Evolutionary conservation across 2,888 invertebrate genomes (phyloP), one percentile per base, ranked within the genome.

Genomic region (Cataglyphis altisquamis): DNA sequence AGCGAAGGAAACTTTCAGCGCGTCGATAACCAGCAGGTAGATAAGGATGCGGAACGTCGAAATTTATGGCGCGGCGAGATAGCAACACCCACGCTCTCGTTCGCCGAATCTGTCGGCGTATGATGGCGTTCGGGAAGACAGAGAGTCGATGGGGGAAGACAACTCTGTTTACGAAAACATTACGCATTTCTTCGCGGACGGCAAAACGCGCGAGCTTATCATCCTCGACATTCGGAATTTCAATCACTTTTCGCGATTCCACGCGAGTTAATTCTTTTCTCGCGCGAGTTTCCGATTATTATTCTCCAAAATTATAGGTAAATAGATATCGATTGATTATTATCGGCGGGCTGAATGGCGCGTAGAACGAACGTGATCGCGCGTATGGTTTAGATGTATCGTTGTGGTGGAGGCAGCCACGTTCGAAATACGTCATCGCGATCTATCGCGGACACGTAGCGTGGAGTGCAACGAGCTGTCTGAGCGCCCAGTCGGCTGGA

Each of bases 371-470:
- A 48, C 21, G 29, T 25, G 21, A 32, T 57, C 39, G 21, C n/a
- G 12, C 41, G 21, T 25, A 21, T 12, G 68, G 25, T 21, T 57
- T n/a, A n/a, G 52, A 77, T 41, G 52, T 72, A 52, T 83, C 36
- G 66, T 72, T 70, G 60, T 72, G n/a, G 8, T 52, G 62, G 41
- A 70, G 18, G 18, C 15, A 45, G 15, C 70, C 45, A 57, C 60
- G 18, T 39, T 72, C 39, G 29, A 66, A 52, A 77, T 45, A 72
- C 60, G 66, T 63, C 67, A 45, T 60, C 48, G 78, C 70, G 83
- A 83, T 77, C 84, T 60, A 83, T 83, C 84, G 83, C 72, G 52
- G 48, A 70, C 84, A 77, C 84, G 83, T 81, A 80, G 36, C 29
- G 57, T 21, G 36, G 63, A 64, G 80, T 72, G 64, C 68, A 80